phyloP scores from a whole-genome alignment of 2,113 vertebrate genomes.

The Mastomys coucha region DNA sequence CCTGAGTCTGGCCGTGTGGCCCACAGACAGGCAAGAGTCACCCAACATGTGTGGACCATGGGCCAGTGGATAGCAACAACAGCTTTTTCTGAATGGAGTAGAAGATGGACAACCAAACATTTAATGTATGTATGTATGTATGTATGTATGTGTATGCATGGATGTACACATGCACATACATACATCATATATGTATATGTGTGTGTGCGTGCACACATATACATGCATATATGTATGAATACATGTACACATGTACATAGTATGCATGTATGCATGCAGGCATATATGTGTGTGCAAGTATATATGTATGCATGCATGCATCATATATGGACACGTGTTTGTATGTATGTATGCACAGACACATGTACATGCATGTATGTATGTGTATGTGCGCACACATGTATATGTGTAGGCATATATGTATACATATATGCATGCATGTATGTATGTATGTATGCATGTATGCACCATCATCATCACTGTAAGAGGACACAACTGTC shows the following conservation, averaged over 20 bases:
- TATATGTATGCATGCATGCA: no score
- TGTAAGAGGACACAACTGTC: fast-evolving
- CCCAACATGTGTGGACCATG: fast-evolving
- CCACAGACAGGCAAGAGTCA: fast-evolving
- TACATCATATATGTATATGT: no score
- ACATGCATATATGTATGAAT: no score
- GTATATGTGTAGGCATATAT: fast-evolving
- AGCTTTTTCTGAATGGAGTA: no score
- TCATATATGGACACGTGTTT: no score
- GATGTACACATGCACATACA: neutral
- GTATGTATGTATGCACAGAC: fast-evolving
- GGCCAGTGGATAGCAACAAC: fast-evolving
- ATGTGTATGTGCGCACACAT: no score
- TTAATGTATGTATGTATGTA: fast-evolving
- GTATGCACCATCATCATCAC: fast-evolving
- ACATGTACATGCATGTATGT: no score
- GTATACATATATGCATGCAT: fast-evolving
- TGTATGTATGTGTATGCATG: fast-evolving
- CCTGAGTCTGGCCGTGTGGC: neutral
- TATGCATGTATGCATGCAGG: no score
- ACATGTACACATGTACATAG: no score
- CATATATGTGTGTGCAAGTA: no score
- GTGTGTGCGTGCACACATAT: no score
- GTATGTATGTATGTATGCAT: fast-evolving
- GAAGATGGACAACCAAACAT: neutral